phyloP scores from a whole-genome alignment of 2,797 vertebrate genomes.

The Pitangus sulphuratus region DNA sequence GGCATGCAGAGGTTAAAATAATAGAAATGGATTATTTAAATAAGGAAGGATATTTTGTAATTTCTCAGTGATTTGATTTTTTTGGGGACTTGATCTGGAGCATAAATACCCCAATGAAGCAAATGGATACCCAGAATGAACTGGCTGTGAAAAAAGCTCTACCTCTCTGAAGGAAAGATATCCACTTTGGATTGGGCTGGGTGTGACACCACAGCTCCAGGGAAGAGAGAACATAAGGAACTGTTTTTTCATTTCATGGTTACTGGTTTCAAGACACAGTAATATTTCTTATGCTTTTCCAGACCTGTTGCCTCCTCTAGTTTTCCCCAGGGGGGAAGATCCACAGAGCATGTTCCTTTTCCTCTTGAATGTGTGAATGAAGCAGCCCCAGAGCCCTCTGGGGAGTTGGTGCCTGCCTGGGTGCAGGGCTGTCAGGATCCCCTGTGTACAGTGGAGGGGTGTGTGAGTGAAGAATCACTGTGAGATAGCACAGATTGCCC shows the following conservation, averaged over 20 bases:
- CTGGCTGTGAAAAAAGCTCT: not conserved
- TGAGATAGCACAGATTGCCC: constrained; percentile 37
- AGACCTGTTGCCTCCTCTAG: not conserved
- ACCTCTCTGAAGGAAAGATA: not conserved
- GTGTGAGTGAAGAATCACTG: not conserved
- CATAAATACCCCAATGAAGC: not conserved
- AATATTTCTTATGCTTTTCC: not conserved
- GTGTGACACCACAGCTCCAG: not conserved
- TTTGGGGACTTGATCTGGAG: not conserved
- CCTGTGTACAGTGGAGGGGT: not conserved
- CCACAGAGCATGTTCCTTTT: not conserved
- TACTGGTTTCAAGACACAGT: not conserved
- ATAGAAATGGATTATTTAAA: not conserved
- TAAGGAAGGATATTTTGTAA: not conserved
- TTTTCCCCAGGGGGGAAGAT: not conserved
- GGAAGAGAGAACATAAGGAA: not conserved
- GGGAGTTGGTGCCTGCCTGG: not conserved
- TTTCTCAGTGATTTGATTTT: not conserved
- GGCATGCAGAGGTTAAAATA: not conserved
- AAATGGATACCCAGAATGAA: not conserved
- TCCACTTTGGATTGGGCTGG: not conserved
- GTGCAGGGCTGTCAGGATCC: not conserved
- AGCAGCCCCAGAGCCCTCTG: not conserved
- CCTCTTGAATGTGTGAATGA: not conserved
- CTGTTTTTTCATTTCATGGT: not conserved